A percentile compares a stretch with the other conserved stretches of the same genome.
These are phyloP conservation scores for Paralichthys olivaceus DNA, from an alignment of 2,113 vertebrate genomes.

Conservation along the genomic window DNA sequence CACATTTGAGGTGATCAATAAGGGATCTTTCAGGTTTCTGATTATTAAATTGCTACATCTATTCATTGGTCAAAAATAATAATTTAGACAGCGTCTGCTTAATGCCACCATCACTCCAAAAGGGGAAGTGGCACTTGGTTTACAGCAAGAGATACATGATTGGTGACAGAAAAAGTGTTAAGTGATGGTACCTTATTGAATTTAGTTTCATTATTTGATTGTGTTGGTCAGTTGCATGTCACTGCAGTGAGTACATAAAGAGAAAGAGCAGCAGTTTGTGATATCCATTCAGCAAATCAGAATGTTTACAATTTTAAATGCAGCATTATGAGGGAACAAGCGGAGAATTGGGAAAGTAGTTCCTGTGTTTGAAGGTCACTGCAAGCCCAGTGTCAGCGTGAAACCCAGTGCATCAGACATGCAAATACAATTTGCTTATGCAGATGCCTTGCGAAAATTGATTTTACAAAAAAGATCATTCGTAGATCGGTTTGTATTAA, in stretches of 20 bases:
- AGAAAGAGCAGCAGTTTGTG: constrained; percentile 29
- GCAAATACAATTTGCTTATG: constrained; percentile 22
- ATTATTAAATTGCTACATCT: constrained; percentile 35
- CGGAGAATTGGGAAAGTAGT: neutral
- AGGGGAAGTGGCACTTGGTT: constrained; percentile 3
- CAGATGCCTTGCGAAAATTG: constrained; percentile 30
- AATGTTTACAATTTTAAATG: constrained; percentile 8
- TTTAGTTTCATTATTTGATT: constrained; percentile 39
- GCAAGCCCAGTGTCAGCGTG: constrained; percentile 12
- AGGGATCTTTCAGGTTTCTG: constrained; percentile 33
- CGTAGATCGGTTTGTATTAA: constrained; percentile 35
- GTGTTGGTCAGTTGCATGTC: constrained; percentile 52
- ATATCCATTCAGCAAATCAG: constrained; percentile 6
- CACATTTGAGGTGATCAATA: constrained; percentile 31
- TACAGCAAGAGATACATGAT: constrained; percentile 14
- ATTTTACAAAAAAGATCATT: constrained; percentile 34
- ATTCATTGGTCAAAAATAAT: constrained; percentile 16
- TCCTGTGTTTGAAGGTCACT: constrained; percentile 29
- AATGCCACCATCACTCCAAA: neutral
- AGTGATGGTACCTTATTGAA: constrained; percentile 27
- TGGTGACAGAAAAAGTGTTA: constrained; percentile 16
- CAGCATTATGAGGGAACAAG: constrained; percentile 7
- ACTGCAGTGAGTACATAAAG: constrained; percentile 42
- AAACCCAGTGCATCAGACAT: neutral
- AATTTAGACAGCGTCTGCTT: constrained; percentile 25